Conservation (phyloP, 2,888 invertebrate species). For the Coenonympha glycerion region DNA sequence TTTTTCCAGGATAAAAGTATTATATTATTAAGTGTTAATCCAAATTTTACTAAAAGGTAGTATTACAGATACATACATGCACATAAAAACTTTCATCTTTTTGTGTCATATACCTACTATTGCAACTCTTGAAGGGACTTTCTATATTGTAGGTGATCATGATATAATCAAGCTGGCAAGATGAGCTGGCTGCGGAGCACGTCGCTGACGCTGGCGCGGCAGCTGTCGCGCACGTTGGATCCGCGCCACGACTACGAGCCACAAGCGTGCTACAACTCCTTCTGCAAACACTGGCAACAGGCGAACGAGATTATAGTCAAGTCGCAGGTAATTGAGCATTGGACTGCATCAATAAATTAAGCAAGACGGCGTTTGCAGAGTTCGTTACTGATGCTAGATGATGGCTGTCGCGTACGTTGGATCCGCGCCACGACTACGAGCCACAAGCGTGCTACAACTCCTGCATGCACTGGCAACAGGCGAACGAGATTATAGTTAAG, state of each 20-base stretch:
- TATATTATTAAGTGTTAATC: too few relatives aligned
- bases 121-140: too few relatives aligned
- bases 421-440: constrained; percentile 84
- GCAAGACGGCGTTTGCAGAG: constrained; percentile 83
- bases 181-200: constrained; percentile 85
- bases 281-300: constrained; percentile 96
- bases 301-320: constrained; percentile 87
- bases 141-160: constrained; percentile 24
- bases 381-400: constrained; percentile 78
- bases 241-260: constrained; percentile 87
- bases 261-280: constrained; percentile 93
- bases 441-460: constrained; percentile 94
- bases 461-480: constrained; percentile 95
- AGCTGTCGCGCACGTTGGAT: constrained; percentile 77
- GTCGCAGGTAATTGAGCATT: constrained; percentile 68
- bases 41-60: too few relatives aligned
- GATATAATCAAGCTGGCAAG: constrained; percentile 30
- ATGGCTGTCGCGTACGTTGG: constrained; percentile 77
- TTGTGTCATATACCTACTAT: too few relatives aligned
- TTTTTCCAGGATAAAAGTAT: too few relatives aligned
- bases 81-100: too few relatives aligned
- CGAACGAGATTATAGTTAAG: constrained; percentile 86
- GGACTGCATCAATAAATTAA: not conserved
- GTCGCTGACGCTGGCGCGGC: constrained; percentile 76
- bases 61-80: too few relatives aligned